Conservation (phyloP, 2,113 vertebrate genomes). For the Felis catus region DNA sequence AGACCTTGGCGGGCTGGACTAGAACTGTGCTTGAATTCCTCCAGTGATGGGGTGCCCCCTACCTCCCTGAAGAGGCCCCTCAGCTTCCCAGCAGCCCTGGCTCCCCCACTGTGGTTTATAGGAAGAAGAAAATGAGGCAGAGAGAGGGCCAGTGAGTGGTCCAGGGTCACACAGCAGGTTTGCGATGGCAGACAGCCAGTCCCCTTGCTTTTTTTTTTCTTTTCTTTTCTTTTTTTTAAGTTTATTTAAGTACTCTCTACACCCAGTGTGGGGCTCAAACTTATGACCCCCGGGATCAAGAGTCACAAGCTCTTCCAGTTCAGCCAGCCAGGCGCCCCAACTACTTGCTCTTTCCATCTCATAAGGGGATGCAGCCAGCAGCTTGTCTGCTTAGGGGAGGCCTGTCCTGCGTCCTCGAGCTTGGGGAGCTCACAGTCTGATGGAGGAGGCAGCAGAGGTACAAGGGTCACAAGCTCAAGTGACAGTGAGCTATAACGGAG, state of each 20-base stretch:
- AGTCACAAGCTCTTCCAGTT: neutral
- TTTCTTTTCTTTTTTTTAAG: neutral
- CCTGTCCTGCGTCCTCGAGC: neutral
- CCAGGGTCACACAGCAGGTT: neutral
- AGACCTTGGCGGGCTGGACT: neutral
- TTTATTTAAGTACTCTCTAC: neutral
- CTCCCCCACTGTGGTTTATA: neutral
- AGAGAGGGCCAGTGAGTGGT: neutral
- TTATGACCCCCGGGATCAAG: neutral
- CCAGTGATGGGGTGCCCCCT: neutral
- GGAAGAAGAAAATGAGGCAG: neutral
- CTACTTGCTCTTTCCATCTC: neutral
- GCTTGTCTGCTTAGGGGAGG: neutral
- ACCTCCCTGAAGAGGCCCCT: neutral
- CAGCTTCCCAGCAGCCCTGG: neutral
- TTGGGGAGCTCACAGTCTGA: neutral
- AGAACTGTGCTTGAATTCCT: neutral
- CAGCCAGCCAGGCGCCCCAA: neutral
- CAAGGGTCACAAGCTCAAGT: neutral
- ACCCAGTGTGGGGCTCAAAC: neutral
- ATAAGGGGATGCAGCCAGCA: neutral
- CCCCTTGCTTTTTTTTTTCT: too few relatives aligned
- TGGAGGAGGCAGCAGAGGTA: neutral
- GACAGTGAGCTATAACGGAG: neutral
- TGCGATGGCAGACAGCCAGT: neutral